Base-by-base conservation (phyloP, 2,888 invertebrate species). In the Heteropelma amictum region DNA sequence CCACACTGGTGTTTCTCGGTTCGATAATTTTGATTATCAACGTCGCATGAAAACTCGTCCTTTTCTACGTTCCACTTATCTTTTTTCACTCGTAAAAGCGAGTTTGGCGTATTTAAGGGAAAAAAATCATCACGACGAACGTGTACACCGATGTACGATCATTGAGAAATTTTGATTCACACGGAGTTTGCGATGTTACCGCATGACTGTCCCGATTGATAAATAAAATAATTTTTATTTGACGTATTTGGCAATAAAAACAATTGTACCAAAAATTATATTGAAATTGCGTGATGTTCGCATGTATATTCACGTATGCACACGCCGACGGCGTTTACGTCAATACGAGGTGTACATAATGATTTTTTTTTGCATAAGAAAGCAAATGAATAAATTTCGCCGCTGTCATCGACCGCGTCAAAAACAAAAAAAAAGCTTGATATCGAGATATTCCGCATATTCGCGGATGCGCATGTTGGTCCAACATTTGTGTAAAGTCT, bases 401-500 rank as follows among this genome's bases (percentile, higher is more conserved):
- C 26, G 3, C 26, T 14, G 63, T 40, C 38, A 23, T 47, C 67
- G 56, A 56, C 26, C 35, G 38, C 21, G 7, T 40, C 14, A 19
- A 26, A 10, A 26, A 33, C n/a, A 7, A 42, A 35, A 56, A 45
- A 60, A 19, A n/a, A n/a, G n/a, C n/a, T n/a, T n/a, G n/a, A n/a
- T n/a, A 45, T 60, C 60, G 60, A 40, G 58, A 58, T 58, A 40
- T 23, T 17, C 17, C 53, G 54, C 42, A 10, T 53, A 53, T 35
- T 45, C 19, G 42, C 47, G 56, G 58, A 56, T 65, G 40, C 61
- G 28, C 70, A 67, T 51, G 58, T 69, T 60, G 42, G 47, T 49
- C 14, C 65, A 42, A 77, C 83, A 83, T 83, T 82, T 83, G 82
- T 81, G 77, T 76, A 81, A 83, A 82, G 80, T 84, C 81, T 84